Base-by-base conservation (phyloP, 2,888 invertebrate genomes). In the Rhagophthalmus giganteus region DNA sequence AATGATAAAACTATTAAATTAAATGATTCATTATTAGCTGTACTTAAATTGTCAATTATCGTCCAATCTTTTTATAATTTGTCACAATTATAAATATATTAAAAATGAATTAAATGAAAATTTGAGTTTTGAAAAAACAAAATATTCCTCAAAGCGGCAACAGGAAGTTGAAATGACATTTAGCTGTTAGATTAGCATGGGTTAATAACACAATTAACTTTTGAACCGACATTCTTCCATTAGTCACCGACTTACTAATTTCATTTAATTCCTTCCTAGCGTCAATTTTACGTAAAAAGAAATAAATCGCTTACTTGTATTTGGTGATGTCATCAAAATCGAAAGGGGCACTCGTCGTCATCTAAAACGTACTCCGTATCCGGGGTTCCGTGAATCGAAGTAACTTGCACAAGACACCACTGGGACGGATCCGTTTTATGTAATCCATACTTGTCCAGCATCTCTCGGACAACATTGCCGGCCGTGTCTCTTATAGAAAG, bases 341-440 rank as follows among this genome's bases (percentile, higher is more conserved):
- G 94, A 91, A 57, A 97, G 80, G 30, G 98, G 75, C 97, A 97
- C 76, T 99, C 98, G 75, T 96, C 94, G 72, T 97, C 96, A 73
- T 96, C 94, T 61, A 99, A 79, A 62, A 97, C 89, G 74, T 94
- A 92, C 75, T 98, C 96, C 10, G 88, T 84, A 68, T 86, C 86
- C 62, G 85, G 82, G 62, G 83, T 80, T 65, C 74, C 74, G 39
- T 59, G 62, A 13, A 69, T 70, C 57, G 70, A 75, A 51, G 72
- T 75, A 65, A 95, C 96, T 88, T 98, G 96, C 42, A 97, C 90
- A 44, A 99, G 84, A 73, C 96, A 96, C 80, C 90, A 99, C 65
- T 92, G 88, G 58, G 85, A 81, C 0, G 95, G 91, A 73, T 96
- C 94, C 64, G 90, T 89, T 67, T 90, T 87, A 55, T 90, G 88